A percentile compares a stretch with the other conserved stretches of the same genome.
Evolutionary conservation across 2,797 vertebrate species (phyloP).

Genomic region (Alca torda): DNA sequence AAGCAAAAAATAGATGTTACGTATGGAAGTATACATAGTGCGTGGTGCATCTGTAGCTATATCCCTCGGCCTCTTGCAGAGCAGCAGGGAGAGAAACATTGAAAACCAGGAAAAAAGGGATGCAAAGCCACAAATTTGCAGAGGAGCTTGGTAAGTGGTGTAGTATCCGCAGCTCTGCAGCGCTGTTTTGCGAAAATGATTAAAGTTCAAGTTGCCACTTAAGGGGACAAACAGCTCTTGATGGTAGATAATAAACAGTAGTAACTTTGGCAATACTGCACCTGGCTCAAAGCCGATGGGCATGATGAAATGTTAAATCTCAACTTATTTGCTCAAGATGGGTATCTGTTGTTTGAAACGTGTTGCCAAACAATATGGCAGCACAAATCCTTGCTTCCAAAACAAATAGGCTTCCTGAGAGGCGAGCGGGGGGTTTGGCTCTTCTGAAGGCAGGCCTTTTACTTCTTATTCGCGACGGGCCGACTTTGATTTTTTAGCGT

Average conservation of each 20-base stretch:
- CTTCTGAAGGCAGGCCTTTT: background rate
- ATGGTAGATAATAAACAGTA: background rate
- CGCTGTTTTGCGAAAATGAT: background rate
- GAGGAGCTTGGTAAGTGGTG: background rate
- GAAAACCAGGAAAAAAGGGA: background rate
- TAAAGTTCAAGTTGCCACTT: conserved; percentile 35
- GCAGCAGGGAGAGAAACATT: background rate
- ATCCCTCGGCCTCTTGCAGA: background rate
- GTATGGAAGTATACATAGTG: fast-evolving
- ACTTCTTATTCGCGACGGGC: background rate
- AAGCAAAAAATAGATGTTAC: background rate
- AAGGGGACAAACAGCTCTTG: conserved; percentile 4
- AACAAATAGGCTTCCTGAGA: background rate
- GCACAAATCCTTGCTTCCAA: background rate
- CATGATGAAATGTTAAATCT: conserved; percentile 26
- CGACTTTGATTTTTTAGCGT: background rate
- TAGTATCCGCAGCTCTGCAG: background rate
- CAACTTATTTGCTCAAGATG: conserved; percentile 37
- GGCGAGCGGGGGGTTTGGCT: background rate
- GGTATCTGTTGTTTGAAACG: background rate
- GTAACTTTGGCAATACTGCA: background rate
- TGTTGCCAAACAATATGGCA: conserved; percentile 31
- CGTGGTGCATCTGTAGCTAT: no score
- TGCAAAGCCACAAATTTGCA: background rate
- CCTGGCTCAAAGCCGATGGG: background rate